These are phyloP conservation scores for Trematocara marginatum DNA, from an alignment of 2,113 vertebrate genomes.

Conservation along the genomic window DNA sequence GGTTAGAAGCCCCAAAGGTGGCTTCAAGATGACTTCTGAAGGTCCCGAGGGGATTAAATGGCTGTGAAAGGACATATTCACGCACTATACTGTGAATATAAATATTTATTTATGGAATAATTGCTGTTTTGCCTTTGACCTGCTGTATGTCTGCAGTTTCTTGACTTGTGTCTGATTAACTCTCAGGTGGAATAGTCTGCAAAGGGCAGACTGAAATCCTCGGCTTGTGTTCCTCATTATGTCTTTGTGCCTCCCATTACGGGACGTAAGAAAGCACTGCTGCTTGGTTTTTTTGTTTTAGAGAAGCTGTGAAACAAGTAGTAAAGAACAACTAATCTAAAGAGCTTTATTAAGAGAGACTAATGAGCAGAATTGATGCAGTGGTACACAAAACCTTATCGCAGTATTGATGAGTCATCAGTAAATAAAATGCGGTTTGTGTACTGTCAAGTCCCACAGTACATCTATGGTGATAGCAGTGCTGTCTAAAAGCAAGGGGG, in stretches of 20 bases:
- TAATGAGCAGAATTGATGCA: slow-evolving; percentile 13
- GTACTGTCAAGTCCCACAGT: not conserved
- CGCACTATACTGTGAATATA: not conserved
- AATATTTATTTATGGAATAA: slow-evolving; percentile 4
- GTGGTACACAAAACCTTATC: not conserved
- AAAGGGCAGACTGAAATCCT: not conserved
- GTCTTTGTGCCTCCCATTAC: not conserved
- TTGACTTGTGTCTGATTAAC: not conserved
- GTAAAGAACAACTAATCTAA: slow-evolving; percentile 1
- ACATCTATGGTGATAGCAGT: not conserved
- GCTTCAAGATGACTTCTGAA: not conserved
- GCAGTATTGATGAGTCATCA: slow-evolving; percentile 11
- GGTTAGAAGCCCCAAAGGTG: not conserved
- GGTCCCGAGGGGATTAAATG: not conserved
- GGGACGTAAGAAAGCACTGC: not conserved
- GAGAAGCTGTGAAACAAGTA: not conserved
- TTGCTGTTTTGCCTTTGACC: not conserved
- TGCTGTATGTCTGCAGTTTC: not conserved
- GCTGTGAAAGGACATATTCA: not conserved
- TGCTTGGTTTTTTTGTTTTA: not conserved
- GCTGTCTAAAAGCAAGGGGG: not conserved
- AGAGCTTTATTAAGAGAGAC: slow-evolving; percentile 23
- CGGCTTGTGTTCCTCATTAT: not conserved
- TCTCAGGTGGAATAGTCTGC: not conserved
- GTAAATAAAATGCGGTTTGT: slow-evolving; percentile 10